Percentiles rank a stretch among this genome's conserved stretches.
These are phyloP conservation scores for Nymphalis polychloros DNA, from an alignment of 2,888 invertebrate genomes.

Conservation along the genomic window DNA sequence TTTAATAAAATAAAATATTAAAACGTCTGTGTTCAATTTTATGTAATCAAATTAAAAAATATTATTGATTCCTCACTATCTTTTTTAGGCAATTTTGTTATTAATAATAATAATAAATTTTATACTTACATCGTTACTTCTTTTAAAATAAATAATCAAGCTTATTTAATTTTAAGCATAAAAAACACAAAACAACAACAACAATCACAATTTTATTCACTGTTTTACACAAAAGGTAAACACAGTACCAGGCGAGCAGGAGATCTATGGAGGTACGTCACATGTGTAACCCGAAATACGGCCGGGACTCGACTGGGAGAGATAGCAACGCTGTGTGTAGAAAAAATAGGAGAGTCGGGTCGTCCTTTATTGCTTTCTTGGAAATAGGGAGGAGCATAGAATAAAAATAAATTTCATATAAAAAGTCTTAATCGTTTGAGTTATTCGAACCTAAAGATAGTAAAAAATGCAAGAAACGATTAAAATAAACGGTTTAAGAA, in stretches of 20 bases:
- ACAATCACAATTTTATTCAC: conserved; percentile 4
- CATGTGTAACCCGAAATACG: conserved; percentile 43
- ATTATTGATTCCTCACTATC: too few species aligned
- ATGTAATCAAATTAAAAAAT: too few species aligned
- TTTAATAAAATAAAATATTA: too few species aligned
- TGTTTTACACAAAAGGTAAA: conserved; percentile 30
- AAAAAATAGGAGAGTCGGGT: conserved; percentile 38
- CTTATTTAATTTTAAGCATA: not conserved
- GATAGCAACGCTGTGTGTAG: conserved; percentile 36
- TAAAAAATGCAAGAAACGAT: conserved; percentile 11
- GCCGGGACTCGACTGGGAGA: conserved; percentile 50
- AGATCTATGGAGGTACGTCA: conserved; percentile 34
- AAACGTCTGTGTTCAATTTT: too few species aligned
- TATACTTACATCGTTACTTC: too few species aligned
- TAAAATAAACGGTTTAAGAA: too few species aligned
- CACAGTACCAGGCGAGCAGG: conserved; percentile 45
- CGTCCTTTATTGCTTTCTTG: conserved; percentile 41
- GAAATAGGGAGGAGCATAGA: conserved; percentile 37
- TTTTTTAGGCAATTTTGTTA: too few species aligned
- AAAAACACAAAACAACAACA: conserved; percentile 14
- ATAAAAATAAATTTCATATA: conserved; percentile 24
- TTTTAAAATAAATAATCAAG: not conserved
- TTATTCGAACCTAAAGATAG: conserved; percentile 12
- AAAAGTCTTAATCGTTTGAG: conserved; percentile 19
- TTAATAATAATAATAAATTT: too few species aligned